Evolutionary conservation across 2,888 invertebrate genomes (phyloP).

Genomic region (Nephrocerus scutellatus): DNA sequence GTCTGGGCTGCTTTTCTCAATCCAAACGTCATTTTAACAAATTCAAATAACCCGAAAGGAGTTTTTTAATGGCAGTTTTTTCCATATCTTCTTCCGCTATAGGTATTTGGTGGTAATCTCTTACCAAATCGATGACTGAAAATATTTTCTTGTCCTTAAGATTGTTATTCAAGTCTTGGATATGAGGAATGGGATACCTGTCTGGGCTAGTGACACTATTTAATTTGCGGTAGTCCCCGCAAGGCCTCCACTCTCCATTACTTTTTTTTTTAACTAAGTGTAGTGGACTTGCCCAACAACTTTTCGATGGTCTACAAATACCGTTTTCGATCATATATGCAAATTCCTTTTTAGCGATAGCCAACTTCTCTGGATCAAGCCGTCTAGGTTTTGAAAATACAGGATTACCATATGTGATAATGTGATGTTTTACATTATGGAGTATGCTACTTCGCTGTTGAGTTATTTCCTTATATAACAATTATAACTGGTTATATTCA

Average conservation of each 20-base stretch:
- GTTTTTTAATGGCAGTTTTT: too few relatives aligned
- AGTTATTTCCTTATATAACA: too few relatives aligned
- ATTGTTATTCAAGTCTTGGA: slow-evolving; percentile 14
- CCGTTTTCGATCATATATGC: slow-evolving; percentile 19
- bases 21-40: too few relatives aligned
- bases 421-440: slow-evolving; percentile 15
- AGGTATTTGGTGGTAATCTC: slow-evolving; percentile 18
- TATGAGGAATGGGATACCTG: slow-evolving; percentile 18
- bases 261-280: slow-evolving; percentile 19
- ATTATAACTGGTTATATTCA: too few relatives aligned
- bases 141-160: slow-evolving; percentile 16
- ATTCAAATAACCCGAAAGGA: too few relatives aligned
- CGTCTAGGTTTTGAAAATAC: slow-evolving; percentile 16
- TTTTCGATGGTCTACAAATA: slow-evolving; percentile 21
- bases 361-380: slow-evolving; percentile 17
- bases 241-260: slow-evolving; percentile 17
- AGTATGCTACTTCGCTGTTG: too few relatives aligned
- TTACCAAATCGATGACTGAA: slow-evolving; percentile 17
- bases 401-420: slow-evolving; percentile 16
- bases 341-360: slow-evolving; percentile 18
- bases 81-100: too few relatives aligned
- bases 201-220: slow-evolving; percentile 18
- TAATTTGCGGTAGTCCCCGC: slow-evolving; percentile 19
- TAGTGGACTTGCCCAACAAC: slow-evolving; percentile 19
- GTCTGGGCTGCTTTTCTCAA: too few relatives aligned